Percentiles rank a stretch among this genome's conserved stretches.
These are phyloP conservation scores for Bacillus rossius DNA, from an alignment of 1,140 invertebrate genomes.

Conservation along the genomic window DNA sequence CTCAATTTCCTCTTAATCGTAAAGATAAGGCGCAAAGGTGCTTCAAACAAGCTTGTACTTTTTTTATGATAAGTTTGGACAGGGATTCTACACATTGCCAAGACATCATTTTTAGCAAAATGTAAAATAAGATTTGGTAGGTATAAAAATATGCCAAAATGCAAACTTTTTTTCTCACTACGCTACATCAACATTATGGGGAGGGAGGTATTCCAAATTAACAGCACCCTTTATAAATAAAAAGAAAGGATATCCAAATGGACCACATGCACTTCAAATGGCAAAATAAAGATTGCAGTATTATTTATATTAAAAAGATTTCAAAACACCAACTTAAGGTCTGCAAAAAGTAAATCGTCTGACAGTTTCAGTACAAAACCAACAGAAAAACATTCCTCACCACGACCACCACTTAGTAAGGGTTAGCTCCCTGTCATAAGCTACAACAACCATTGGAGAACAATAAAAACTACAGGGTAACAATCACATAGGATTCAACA, in stretches of 20 bases:
- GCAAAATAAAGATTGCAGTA: no score
- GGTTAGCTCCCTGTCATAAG: constrained; percentile 22
- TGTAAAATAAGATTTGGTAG: background rate
- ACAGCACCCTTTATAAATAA: constrained; percentile 18
- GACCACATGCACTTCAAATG: constrained; percentile 7
- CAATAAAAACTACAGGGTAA: constrained; percentile 32
- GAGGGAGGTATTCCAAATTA: constrained; percentile 14
- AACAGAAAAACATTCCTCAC: constrained; percentile 23
- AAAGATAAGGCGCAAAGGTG: constrained; percentile 66
- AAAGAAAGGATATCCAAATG: constrained; percentile 9
- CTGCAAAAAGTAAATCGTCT: no score
- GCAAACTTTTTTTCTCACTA: constrained; percentile 7
- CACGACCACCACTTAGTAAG: constrained; percentile 20
- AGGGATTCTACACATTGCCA: constrained; percentile 33
- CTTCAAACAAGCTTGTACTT: constrained; percentile 68
- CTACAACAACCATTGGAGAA: constrained; percentile 34
- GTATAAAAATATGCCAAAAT: no score
- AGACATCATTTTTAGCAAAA: constrained; percentile 20
- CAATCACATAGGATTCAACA: constrained; percentile 31
- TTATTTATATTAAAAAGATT: no score
- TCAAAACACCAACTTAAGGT: no score
- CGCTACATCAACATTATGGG: constrained; percentile 7
- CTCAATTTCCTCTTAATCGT: constrained; percentile 47
- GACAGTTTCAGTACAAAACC: constrained; percentile 6
- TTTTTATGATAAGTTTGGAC: constrained; percentile 50